Conservation (phyloP, 2,888 invertebrate species). For the Lithophane semibrunnea region DNA sequence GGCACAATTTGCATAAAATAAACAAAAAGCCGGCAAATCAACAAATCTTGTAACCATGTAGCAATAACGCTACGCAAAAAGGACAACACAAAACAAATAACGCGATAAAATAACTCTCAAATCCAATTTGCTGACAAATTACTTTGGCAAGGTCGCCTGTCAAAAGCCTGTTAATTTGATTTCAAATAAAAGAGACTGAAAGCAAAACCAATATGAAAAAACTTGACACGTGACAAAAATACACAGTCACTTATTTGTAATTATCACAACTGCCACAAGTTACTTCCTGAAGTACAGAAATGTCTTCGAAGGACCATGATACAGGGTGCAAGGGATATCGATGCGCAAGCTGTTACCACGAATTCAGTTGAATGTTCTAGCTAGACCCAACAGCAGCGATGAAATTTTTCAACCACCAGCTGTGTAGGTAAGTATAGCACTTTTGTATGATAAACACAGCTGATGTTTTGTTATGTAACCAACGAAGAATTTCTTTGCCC, state of each 20-base stretch:
- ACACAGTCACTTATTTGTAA: neutral
- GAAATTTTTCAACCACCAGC: no score
- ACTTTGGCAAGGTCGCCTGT: conserved; percentile 53
- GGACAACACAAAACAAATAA: conserved; percentile 43
- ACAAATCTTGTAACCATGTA: neutral
- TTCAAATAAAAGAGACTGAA: conserved; percentile 43
- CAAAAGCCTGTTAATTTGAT: conserved; percentile 53
- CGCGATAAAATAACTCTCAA: conserved; percentile 37
- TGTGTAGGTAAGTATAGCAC: no score
- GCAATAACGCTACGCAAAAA: conserved; percentile 22
- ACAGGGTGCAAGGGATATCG: no score
- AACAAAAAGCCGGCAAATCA: conserved; percentile 4
- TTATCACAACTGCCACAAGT: no score
- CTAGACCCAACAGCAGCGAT: no score
- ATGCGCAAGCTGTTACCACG: no score
- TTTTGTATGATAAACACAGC: no score
- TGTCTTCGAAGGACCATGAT: neutral
- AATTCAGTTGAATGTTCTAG: no score
- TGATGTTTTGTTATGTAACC: no score
- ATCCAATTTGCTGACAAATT: conserved; percentile 58
- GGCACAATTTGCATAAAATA: neutral
- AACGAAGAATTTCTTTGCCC: no score
- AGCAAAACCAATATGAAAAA: conserved; percentile 23
- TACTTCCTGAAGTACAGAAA: neutral
- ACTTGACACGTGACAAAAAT: conserved; percentile 11